phyloP scores from a whole-genome alignment of 2,888 invertebrate species.

The Theretra japonica region DNA sequence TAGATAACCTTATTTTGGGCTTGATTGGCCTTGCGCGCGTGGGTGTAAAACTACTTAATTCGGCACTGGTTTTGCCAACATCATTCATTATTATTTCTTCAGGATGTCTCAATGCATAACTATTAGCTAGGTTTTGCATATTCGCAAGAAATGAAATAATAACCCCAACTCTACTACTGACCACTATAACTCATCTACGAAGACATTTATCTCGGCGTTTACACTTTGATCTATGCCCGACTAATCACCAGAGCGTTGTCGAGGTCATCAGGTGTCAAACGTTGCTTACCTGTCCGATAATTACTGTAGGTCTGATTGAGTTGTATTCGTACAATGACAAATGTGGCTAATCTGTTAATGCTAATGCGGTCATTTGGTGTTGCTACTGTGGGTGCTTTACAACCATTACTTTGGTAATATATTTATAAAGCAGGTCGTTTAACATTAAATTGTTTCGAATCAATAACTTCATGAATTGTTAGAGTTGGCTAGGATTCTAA shows the following conservation, averaged over 20 bases:
- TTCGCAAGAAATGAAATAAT: background rate
- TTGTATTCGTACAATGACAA: constrained; percentile 20
- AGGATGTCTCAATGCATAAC: background rate
- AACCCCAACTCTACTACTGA: background rate
- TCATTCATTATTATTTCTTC: background rate
- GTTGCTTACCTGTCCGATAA: constrained; percentile 9
- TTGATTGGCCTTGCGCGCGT: background rate
- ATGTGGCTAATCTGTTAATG: background rate
- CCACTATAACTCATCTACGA: background rate
- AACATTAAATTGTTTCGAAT: no score
- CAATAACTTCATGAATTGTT: no score
- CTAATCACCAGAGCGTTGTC: constrained; percentile 3
- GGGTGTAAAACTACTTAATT: background rate
- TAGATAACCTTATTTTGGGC: background rate
- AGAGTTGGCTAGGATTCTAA: no score
- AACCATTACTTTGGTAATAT: no score
- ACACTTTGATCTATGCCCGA: background rate
- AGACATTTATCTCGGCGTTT: constrained; percentile 10
- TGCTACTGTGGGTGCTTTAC: constrained; percentile 8
- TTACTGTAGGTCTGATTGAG: constrained; percentile 2
- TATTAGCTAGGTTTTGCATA: background rate
- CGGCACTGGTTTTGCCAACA: background rate
- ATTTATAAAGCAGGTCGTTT: no score
- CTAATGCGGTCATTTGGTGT: background rate
- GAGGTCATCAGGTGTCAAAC: constrained; percentile 13